Percentiles rank a stretch among this genome's conserved stretches.
Conservation (phyloP, 1,140 invertebrate species). For the Cotesia glomerata region DNA sequence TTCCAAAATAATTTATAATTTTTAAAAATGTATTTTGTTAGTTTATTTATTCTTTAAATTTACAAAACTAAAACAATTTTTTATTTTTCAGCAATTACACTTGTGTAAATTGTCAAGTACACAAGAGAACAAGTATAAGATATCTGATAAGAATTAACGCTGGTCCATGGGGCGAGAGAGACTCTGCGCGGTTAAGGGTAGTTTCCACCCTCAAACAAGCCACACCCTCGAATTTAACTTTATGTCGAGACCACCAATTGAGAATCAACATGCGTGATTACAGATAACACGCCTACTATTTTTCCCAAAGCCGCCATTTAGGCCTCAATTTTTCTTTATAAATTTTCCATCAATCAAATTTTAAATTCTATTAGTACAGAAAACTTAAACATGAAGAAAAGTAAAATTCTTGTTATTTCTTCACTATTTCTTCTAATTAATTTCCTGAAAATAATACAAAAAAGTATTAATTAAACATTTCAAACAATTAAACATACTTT, state of each 20-base stretch:
- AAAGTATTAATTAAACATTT: background rate
- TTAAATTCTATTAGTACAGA: background rate
- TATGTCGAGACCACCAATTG: constrained; percentile 40
- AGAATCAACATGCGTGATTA: constrained; percentile 3
- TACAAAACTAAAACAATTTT: background rate
- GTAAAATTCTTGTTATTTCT: no score
- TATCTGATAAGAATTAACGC: constrained; percentile 50
- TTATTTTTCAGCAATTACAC: background rate
- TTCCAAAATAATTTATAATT: background rate
- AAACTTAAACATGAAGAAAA: no score
- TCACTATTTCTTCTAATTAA: no score
- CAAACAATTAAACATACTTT: background rate
- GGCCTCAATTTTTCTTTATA: background rate
- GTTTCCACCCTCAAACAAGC: constrained; percentile 28
- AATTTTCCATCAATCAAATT: background rate
- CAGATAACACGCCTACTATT: constrained; percentile 30
- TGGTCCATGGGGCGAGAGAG: constrained; percentile 23
- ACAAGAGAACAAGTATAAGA: constrained; percentile 23
- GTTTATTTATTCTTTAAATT: background rate
- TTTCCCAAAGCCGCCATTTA: constrained; percentile 41
- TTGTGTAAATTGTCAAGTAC: constrained; percentile 19
- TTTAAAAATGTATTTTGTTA: no score
- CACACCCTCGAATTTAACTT: constrained; percentile 29
- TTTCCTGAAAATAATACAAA: background rate
- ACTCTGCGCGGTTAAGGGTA: constrained; percentile 21